Evolutionary conservation across 2,113 vertebrate genomes (phyloP), one percentile per base, ranked within the genome.

Genomic region (Nematolebias whitei): DNA sequence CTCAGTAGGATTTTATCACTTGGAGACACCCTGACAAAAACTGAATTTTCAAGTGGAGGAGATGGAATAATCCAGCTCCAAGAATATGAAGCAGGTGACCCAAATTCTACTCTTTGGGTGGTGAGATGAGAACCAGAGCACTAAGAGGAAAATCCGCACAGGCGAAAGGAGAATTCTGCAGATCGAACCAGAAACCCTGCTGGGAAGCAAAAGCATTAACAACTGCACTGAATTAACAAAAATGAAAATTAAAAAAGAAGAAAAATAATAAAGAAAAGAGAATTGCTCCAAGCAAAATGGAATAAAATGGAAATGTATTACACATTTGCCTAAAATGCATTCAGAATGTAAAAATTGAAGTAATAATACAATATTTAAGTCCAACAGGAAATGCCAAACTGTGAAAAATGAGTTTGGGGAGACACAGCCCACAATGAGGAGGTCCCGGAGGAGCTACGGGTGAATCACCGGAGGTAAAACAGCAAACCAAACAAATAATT

Each of bases 401-500:
- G 18, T 35, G 52, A 54, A 38, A 54, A 54, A 18, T 44, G 23
- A 58, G 40, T 58, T 24, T 3, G 2, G 39, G 41, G 56, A 26
- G 40, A 44, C 4, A 6, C 16, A 44, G 18, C 22, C 49, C 40
- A 43, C 56, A 12, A 20, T 26, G 38, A n/a, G 22, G 10, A 26
- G 39, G 43, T 58, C 39, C 40, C 56, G 45, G 56, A 59, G 56
- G 56, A 26, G 40, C 56, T n/a, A 20, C 40, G 15, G 12, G 15
- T 44, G 56, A n/a, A 44, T 38, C 32, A 55, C 51, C 29, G 12
- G 26, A 54, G 26, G 51, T 53, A 53, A 53, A 18, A 29, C 51
- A 53, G 51, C 48, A 49, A 23, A 49, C 14, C 24, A 16, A 51
- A 54, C 52, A 54, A 35, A 35, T 38, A 54, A 54, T 19, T 19